Evolutionary conservation across 2,113 vertebrate genomes (phyloP), one percentile per base, ranked within the genome.

Genomic region (Mixornis gularis): DNA sequence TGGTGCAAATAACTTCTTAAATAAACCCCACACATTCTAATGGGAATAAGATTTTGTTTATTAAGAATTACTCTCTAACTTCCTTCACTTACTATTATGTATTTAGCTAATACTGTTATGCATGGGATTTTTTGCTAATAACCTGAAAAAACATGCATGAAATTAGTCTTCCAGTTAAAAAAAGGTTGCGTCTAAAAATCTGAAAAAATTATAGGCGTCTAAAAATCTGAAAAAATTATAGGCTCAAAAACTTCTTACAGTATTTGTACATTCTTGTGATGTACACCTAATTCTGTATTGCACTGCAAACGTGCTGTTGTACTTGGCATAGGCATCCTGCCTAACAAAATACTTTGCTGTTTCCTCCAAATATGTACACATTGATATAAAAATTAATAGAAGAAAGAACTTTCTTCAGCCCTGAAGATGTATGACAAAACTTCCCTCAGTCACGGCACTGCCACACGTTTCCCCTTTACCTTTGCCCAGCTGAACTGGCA

Each of bases 401-500:
- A 65, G 18, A 49, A 60, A 69, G 29, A 53, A 60, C 53, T n/a
- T 46, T 30, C 29, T 64, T 55, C 30, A 27, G 51, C 25, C 55
- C 55, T 62, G 26, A 64, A 41, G 40, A 25, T 2, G 7, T 4
- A 34, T 0, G 0, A 53, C 9, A 73, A 78, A 85, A 13, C 24
- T 52, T 72, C 43, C 66, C 13, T n/a, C 64, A 30, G 48, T n/a
- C 6, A 4, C 0, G 1, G 32, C 5, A 6, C 30, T 40, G 25
- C 60, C 56, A 11, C 34, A 7, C 0, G 0, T 68, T 87, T 71
- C 73, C 27, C 56, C 26, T 13, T 97, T 97, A 99, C 99, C 99
- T 99, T 98, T 99, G 96, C 98, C 98, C 84, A 99, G 97, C 12
- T 99, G 98, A 68, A 99, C 98, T 0, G 99, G 99, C 98, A 99